Evolutionary conservation across 2,113 vertebrate genomes (phyloP), one percentile per base, ranked within the genome.

Genomic region (Myodes glareolus): DNA sequence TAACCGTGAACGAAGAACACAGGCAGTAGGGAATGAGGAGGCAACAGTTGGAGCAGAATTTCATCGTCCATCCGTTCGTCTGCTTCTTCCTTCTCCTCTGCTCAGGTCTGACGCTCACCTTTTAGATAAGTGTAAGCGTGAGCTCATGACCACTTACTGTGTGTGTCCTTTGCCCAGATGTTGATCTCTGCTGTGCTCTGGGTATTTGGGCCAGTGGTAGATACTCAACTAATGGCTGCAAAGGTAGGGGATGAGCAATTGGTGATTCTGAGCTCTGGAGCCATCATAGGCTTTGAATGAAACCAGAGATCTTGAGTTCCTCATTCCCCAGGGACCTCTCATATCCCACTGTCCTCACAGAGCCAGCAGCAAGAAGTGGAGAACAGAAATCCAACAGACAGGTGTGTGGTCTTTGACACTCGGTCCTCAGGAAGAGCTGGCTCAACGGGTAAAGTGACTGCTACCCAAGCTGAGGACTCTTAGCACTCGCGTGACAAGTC

Each of bases 1-100:
- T 10, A 36, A 11, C 2, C 16, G 36, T 42, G 76, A 63, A 31
- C 36, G n/a, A 55, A 55, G n/a, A 42, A 12, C 33, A 9, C 3
- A 36, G 76, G 16, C 14, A 17, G 3, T 61, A 9, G 65, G 42
- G 17, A 21, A 21, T 5, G 14, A 25, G 25, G 63, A 12, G 3
- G 0, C 2, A 8, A 5, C 7, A 0, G 13, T 0, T 1, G 50
- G 36, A 58, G 58, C 27, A 3, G 4, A 1, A 3, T 3, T 8
- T 80, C 13, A 0, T 25, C 25, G 4, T 29, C 29, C 8, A 7
- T 0, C 31, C 31, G 1, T 0, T 31, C 17, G 61, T 36, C 27
- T 5, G 1, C 16, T n/a, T 91, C 19, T 2, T 19, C 8, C 10
- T 39, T 3, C 36, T 42, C n/a, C 27, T 63, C 7, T 1, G 3